Base-by-base conservation (phyloP, 2,888 invertebrate genomes). In the Neoascia interrupta region DNA sequence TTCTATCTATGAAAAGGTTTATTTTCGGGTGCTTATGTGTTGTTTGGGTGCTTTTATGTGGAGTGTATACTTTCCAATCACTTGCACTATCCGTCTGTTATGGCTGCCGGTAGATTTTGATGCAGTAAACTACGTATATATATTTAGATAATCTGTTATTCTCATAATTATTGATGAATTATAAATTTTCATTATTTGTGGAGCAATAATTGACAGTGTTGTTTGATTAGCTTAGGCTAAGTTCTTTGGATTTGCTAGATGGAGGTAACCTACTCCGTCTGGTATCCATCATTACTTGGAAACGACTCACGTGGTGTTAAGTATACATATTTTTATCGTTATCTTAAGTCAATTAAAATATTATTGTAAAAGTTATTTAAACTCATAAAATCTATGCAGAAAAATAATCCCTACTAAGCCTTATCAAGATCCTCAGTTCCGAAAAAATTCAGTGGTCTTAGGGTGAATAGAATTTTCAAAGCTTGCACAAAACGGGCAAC, bases 171-270 rank as follows among this genome's bases (percentile, higher is more conserved):
- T 56, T 58, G 6, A 28, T 11, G 31, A 73, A 61, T 66, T 68
- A 73, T 79, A 61, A n/a, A n/a, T 54, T 15, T 47, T 10, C 54
- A 49, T 53, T 28, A 10, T 53, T 43, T 45, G 36, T 43, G 28
- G 39, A 56, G 26, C 19, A 72, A 76, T 54, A 53, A 63, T 8
- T 31, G 36, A 68, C 2, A 31, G 21, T 53, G n/a, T 15, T 16
- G 49, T 72, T 72, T 70, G 28, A 51, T 61, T 72, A 43, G 53
- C 47, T 34, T 36, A 53, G 8, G 4, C 15, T 54, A 47, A 60
- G 68, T 43, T 51, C 16, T 56, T 11, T 73, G 68, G 79, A 60
- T 56, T 66, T 18, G 66, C 79, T 73, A 73, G 56, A 56, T 51
- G 45, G 61, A 68, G 73, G 68, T 49, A 1, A 18, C 41, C 45